A percentile compares a stretch with the other conserved stretches of the same genome.
phyloP scores from a whole-genome alignment of 2,113 vertebrate species.

The Oncorhynchus clarkii region DNA sequence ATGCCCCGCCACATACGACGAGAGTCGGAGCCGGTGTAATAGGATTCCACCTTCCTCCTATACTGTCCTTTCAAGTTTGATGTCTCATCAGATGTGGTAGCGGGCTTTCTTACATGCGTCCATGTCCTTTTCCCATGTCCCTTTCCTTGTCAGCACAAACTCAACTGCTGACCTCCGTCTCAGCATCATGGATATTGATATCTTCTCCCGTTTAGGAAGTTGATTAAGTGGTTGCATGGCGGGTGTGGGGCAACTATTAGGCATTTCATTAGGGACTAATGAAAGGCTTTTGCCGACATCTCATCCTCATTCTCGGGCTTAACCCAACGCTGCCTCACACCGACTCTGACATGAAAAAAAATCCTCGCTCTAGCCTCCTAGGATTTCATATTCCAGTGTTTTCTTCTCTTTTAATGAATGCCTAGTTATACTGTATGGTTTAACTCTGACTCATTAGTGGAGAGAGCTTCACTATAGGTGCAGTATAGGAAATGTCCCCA shows the following conservation, averaged over 20 bases:
- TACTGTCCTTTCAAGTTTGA: too few relatives aligned
- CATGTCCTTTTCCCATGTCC: too few relatives aligned
- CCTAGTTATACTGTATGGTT: neutral
- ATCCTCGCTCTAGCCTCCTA: neutral
- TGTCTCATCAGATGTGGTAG: too few relatives aligned
- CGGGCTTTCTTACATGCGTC: too few relatives aligned
- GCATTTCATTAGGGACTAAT: slow-evolving; percentile 42
- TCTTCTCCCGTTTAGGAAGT: slow-evolving; percentile 15
- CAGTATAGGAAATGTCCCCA: neutral
- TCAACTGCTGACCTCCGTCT: slow-evolving; percentile 12
- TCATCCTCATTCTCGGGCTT: slow-evolving; percentile 25
- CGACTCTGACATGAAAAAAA: slow-evolving; percentile 14
- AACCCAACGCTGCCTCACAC: slow-evolving; percentile 27
- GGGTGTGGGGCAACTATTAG: slow-evolving; percentile 38
- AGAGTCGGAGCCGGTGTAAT: too few relatives aligned
- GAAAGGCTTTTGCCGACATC: slow-evolving; percentile 27
- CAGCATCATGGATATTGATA: slow-evolving; percentile 34
- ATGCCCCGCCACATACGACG: too few relatives aligned
- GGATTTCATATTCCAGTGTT: neutral
- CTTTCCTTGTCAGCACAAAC: too few relatives aligned
- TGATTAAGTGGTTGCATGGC: slow-evolving; percentile 15
- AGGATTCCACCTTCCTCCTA: too few relatives aligned
- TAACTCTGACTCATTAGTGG: neutral
- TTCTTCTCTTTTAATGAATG: neutral
- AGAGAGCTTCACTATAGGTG: neutral